These are phyloP conservation scores for Tiliqua scincoides DNA, from an alignment of 2,113 vertebrate species.

Conservation along the genomic window DNA sequence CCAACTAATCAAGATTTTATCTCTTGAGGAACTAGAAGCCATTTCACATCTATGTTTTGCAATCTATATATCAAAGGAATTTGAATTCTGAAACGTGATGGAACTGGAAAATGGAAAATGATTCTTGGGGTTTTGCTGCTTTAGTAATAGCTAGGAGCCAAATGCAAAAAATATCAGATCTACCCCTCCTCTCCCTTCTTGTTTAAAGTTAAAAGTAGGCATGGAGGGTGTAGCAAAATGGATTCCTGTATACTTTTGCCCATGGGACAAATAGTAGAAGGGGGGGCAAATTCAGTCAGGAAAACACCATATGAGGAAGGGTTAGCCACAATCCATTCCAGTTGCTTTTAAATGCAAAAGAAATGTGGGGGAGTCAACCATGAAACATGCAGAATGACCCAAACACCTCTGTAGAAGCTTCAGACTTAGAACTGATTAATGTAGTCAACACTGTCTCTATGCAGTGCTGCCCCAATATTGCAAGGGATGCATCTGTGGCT, in stretches of 20 bases:
- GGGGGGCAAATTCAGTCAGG: too few relatives aligned
- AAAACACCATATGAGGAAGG: too few relatives aligned
- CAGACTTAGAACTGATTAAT: neutral
- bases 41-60: neutral
- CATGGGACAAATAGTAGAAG: neutral
- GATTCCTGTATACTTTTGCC: neutral
- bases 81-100: neutral
- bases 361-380: neutral
- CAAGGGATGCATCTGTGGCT: neutral
- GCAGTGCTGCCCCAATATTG: neutral
- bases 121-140: neutral
- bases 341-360: neutral
- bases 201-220: neutral
- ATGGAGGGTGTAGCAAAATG: neutral
- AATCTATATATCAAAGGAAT: neutral
- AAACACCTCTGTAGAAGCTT: neutral
- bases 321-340: too few relatives aligned
- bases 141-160: neutral
- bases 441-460: neutral
- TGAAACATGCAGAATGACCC: neutral
- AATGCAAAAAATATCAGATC: neutral
- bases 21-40: neutral
- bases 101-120: neutral
- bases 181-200: neutral
- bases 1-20: neutral